Percentiles rank a stretch among this genome's conserved stretches.
phyloP scores from a whole-genome alignment of 2,113 vertebrate genomes.

The Nanger granti region DNA sequence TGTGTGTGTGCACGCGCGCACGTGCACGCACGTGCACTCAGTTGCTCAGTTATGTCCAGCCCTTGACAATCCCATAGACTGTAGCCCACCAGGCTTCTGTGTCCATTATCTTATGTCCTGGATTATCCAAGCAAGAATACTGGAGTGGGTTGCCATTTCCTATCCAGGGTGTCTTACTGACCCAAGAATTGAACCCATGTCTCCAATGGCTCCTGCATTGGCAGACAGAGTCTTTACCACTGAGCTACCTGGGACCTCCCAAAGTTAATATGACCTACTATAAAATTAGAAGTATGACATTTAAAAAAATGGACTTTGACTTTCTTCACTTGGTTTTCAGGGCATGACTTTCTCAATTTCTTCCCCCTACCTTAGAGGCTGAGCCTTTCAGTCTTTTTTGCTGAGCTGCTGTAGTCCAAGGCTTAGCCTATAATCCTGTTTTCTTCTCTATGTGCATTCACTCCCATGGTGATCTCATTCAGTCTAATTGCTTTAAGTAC shows the following conservation, averaged over 20 bases:
- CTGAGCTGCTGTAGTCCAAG: neutral
- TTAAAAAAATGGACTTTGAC: neutral
- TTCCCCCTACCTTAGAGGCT: neutral
- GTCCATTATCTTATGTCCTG: neutral
- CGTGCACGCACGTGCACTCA: fast-evolving
- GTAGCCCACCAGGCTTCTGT: neutral
- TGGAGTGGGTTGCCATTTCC: neutral
- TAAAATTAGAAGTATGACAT: neutral
- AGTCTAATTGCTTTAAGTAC: neutral
- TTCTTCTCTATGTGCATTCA: neutral
- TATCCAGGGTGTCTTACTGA: neutral
- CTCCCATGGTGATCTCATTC: neutral
- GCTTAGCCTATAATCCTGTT: neutral
- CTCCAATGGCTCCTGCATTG: neutral
- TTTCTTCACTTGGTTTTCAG: neutral
- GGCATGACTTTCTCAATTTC: neutral
- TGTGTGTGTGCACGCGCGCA: too few species aligned
- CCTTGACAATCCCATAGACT: neutral
- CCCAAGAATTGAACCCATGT: neutral
- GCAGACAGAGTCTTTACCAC: neutral
- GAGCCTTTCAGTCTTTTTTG: neutral
- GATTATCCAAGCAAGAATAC: neutral
- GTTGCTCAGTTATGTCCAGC: neutral
- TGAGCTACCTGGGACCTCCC: neutral
- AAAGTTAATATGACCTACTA: neutral